Evolutionary conservation across 2,888 invertebrate species (phyloP), one percentile per base, ranked within the genome.

Genomic region (Stratiomys singularior): DNA sequence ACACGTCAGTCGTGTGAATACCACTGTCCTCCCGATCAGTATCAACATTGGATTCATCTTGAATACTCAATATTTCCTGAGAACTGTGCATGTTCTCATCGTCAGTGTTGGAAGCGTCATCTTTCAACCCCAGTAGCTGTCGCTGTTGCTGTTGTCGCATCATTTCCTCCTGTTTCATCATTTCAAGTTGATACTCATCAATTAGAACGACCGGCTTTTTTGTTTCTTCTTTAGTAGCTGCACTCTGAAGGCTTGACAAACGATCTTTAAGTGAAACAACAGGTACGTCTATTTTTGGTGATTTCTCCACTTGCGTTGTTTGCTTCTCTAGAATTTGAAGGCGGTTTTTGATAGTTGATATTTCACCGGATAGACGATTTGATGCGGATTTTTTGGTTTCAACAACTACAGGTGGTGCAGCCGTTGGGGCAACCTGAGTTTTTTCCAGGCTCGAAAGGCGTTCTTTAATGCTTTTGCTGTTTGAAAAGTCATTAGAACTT

Each of bases 1-100:
- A 93, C 77, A 93, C 94, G 84, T 93, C 92, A 1, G 94, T 93
- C 4, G 93, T 92, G 82, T 94, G 94, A 80, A 84, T 86, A 71
- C 86, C 86, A 81, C 86, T 86, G 77, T 95, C 94, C 86, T 95
- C 94, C 56, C 92, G 90, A 85, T 92, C 93, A 60, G 90, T 92
- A 81, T 92, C 90, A 80, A 79, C 56, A 76, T 77, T 79, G n/a
- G 80, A 80, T 76, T 80, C 80, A 67, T 80, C 79, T 23, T 79
- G 80, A 13, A 79, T 77, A 67, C 78, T 80, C 1, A 80, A 27
- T 44, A 80, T 76, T 60, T 80, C 80, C 44, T 80, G 77, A 15
- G 80, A 79, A 64, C 78, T 76, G 37, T 78, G 78, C 1, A 79
- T 25, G 64, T 78, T 76, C 30, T 78, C 78, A 47, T 78, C 78